Percentiles rank a stretch among this genome's conserved stretches.
These are phyloP conservation scores for Leptopilina drosophilae DNA, from an alignment of 2,888 invertebrate species.

Conservation along the genomic window DNA sequence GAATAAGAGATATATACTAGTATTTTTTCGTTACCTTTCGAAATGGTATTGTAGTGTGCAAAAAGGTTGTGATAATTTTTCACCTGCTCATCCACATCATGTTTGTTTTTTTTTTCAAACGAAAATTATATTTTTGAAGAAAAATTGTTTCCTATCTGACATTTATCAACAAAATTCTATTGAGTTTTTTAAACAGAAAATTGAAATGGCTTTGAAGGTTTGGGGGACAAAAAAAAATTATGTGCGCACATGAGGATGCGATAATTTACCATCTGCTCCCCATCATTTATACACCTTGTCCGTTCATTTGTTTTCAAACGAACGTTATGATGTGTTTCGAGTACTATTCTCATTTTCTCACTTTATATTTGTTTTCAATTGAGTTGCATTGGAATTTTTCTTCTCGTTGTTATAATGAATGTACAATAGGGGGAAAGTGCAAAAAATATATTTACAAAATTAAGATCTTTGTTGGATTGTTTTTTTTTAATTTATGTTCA, in stretches of 20 bases:
- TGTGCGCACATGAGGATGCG: conserved; percentile 8
- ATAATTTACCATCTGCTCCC: conserved; percentile 4
- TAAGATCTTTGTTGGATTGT: too few relatives aligned
- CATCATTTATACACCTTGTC: conserved; percentile 9
- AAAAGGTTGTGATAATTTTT: not conserved
- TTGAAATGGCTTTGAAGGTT: conserved; percentile 9
- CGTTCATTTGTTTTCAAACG: conserved; percentile 9
- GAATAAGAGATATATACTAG: not conserved
- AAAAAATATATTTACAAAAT: not conserved
- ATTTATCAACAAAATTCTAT: conserved; percentile 4
- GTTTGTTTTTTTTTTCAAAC: not conserved
- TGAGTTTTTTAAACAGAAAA: not conserved
- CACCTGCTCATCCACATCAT: conserved; percentile 1
- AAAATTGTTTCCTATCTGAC: not conserved
- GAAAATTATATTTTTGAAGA: not conserved
- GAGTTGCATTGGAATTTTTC: not conserved
- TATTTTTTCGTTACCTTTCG: not conserved
- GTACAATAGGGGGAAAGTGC: too few relatives aligned
- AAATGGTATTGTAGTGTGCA: not conserved
- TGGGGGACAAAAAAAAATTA: not conserved
- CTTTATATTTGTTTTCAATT: not conserved
- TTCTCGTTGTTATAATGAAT: not conserved
- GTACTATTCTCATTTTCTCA: conserved; percentile 2
- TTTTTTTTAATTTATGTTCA: too few relatives aligned
- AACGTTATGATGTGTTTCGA: not conserved